These are phyloP conservation scores for Lacanobia wlatinum DNA, from an alignment of 2,888 invertebrate species.

Conservation along the genomic window DNA sequence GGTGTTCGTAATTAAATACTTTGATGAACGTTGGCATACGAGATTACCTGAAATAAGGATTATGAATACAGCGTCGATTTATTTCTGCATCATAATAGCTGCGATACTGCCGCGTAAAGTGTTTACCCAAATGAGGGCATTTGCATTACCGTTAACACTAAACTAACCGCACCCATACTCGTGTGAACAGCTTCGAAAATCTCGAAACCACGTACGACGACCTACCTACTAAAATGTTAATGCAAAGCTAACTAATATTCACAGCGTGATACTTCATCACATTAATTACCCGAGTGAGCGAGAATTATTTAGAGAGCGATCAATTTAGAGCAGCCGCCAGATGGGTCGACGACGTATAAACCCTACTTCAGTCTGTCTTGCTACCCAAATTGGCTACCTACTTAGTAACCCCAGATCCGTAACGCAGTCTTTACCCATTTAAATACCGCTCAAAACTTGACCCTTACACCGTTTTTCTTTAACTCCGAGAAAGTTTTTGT, in stretches of 20 bases:
- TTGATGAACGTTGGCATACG: neutral
- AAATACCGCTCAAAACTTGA: no score
- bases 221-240: conserved; percentile 1
- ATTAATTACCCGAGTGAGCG: conserved; percentile 10
- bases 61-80: neutral
- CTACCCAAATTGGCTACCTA: neutral
- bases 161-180: neutral
- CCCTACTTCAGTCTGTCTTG: neutral
- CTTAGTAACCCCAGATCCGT: neutral
- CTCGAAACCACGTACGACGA: conserved; percentile 1
- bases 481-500: neutral
- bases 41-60: neutral
- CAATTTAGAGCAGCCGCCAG: conserved; percentile 2
- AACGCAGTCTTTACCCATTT: neutral
- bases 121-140: neutral
- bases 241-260: neutral
- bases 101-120: conserved; percentile 1
- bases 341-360: neutral
- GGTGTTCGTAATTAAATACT: conserved; percentile 16
- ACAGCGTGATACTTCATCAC: neutral
- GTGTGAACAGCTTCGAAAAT: neutral
- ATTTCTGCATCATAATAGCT: neutral
- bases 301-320: conserved; percentile 7
- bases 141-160: neutral
- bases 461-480: neutral